Evolutionary conservation across 30 jellyfish, hydroid and myxozoan genomes (phyloP).

Genomic region (Hydractinia symbiolongicarpus): DNA sequence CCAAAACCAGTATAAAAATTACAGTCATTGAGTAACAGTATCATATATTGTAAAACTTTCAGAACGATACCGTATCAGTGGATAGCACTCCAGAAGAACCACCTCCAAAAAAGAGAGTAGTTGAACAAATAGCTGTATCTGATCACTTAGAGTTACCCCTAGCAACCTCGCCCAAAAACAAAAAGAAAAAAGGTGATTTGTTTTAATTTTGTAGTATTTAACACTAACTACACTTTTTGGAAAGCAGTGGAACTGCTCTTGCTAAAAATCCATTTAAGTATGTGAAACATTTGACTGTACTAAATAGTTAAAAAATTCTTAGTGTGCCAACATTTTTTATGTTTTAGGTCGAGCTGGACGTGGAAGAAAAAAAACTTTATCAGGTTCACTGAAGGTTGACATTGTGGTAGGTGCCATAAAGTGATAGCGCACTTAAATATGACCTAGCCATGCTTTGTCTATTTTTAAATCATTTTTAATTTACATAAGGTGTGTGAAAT

Average conservation of each 20-base stretch:
- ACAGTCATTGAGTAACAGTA: too few species aligned
- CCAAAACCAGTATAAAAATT: too few species aligned
- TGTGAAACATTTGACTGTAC: too few species aligned
- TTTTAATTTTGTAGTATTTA: background rate
- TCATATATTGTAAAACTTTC: too few species aligned
- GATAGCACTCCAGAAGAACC: background rate
- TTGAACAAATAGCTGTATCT: background rate
- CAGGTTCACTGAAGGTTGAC: conserved; percentile 23
- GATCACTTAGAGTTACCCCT: conserved; percentile 2
- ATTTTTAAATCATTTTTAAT: background rate
- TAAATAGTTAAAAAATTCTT: too few species aligned
- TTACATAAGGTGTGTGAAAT: background rate
- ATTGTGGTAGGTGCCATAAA: background rate
- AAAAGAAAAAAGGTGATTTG: background rate
- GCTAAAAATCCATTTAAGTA: too few species aligned
- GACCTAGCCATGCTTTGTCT: background rate
- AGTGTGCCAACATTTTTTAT: background rate
- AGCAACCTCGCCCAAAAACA: background rate
- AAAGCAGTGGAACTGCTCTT: too few species aligned
- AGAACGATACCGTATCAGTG: too few species aligned
- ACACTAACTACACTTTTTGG: too few species aligned
- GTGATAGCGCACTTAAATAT: background rate
- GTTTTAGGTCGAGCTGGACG: background rate
- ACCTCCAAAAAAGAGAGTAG: conserved; percentile 9
- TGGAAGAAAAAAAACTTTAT: conserved; percentile 11